Conservation (phyloP, 2,888 invertebrate genomes). For the Oithona nana region DNA sequence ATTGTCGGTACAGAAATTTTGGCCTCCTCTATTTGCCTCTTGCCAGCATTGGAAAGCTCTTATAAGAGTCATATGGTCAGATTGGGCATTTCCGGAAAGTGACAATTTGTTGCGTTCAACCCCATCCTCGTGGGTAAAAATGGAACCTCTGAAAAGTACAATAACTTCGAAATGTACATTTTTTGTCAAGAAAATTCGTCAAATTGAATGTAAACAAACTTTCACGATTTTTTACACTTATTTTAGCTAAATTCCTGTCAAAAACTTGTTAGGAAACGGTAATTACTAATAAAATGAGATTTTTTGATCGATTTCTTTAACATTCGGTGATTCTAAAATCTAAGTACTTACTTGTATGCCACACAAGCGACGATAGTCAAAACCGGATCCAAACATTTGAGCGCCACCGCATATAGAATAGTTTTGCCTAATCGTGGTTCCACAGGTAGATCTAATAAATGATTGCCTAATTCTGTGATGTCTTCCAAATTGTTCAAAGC, state of each 20-base stretch:
- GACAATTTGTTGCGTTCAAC: slow-evolving; percentile 42
- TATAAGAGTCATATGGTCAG: slow-evolving; percentile 74
- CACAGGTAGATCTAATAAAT: slow-evolving; percentile 72
- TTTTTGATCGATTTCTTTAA: background rate
- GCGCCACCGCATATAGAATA: slow-evolving; percentile 65
- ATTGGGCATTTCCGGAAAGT: slow-evolving; percentile 53
- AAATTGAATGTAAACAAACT: too few relatives aligned
- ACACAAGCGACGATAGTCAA: slow-evolving; percentile 72
- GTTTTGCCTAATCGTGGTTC: slow-evolving; percentile 82
- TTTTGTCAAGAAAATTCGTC: background rate
- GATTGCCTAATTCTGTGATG: slow-evolving; percentile 66
- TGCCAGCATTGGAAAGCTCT: slow-evolving; percentile 47
- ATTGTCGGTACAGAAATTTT: slow-evolving; percentile 55
- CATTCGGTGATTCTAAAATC: background rate
- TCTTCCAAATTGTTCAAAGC: slow-evolving; percentile 68
- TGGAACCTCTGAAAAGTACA: slow-evolving; percentile 2
- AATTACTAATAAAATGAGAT: background rate
- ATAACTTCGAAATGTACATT: background rate
- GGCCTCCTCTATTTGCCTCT: slow-evolving; percentile 34
- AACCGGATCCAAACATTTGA: slow-evolving; percentile 81
- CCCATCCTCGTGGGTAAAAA: slow-evolving; percentile 31
- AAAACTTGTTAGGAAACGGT: background rate
- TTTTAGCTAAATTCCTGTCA: too few relatives aligned
- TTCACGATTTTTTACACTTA: too few relatives aligned
- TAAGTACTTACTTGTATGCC: slow-evolving; percentile 40